Base-by-base conservation (phyloP, 2,888 invertebrate species). In the Cerastis leucographa region DNA sequence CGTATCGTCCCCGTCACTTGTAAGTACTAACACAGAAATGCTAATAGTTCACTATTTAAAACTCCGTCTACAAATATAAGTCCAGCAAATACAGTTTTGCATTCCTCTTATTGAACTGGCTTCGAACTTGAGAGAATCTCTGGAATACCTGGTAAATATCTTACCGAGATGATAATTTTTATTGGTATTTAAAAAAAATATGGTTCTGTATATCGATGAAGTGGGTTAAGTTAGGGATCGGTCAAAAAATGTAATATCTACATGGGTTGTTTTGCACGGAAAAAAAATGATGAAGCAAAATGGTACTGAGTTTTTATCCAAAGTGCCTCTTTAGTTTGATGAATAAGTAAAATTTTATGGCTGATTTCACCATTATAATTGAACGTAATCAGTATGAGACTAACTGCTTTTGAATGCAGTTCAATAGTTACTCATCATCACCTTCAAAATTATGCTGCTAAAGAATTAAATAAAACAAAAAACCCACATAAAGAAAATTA, bases 31-130 rank as follows among this genome's bases (percentile, higher is more conserved):
- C 92, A 92, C 88, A 89, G 89, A 92, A 92, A 94, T 94, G 94
- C 95, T 95, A 95, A 95, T 94, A 94, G 94, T 93, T 92, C 91
- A 90, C 93, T 92, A 93, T 94, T 94, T 92, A 91, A 89, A 91
- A 91, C 91, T 90, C 91, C 90, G 91, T 85, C 88, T 88, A 89
- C 92, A 89, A 90, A 91, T 89, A 91, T 90, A 90, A 92, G 88
- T 85, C 85, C 91, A 89, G 93, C 91, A 91, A 92, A 91, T 90
- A 89, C 81, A 90, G 93, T 92, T 94, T 94, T 91, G 92, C 94
- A 95, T 95, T 93, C 95, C 94, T 80, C 81, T 86, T 82, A 76
- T 69, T 67, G 65, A 71, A 64, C 51, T 62, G 74, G 51, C 80
- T 78, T 70, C 72, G 68, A 80, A 77, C 69, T 81, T 69, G 8